phyloP scores from a whole-genome alignment of 64 coral and sea anemone species.

The Acropora yongei region DNA sequence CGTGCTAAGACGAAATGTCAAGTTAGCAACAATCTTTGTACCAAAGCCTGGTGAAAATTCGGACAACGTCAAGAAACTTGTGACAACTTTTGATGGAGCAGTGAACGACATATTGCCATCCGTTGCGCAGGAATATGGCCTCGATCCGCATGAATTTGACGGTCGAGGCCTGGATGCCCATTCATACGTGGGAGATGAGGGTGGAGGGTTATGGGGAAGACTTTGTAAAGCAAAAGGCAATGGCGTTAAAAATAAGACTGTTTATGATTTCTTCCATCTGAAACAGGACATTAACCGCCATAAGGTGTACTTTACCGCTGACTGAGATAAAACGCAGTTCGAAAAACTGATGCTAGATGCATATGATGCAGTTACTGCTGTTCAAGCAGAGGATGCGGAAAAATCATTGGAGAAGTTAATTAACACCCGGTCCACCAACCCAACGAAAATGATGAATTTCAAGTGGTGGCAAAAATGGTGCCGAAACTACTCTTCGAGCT shows the following conservation, averaged over 20 bases:
- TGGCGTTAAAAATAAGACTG: constrained; percentile 28
- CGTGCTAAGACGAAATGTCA: constrained; percentile 41
- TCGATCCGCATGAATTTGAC: neutral
- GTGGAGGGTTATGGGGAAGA: constrained; percentile 38
- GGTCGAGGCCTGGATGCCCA: constrained; percentile 31
- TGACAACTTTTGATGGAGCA: constrained; percentile 21
- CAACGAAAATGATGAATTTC: constrained; percentile 56
- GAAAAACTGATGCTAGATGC: constrained; percentile 19
- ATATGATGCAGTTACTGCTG: neutral
- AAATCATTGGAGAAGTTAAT: constrained; percentile 43
- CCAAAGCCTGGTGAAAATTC: constrained; percentile 27
- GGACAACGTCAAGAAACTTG: neutral
- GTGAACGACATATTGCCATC: constrained; percentile 3
- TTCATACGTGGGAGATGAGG: constrained; percentile 48
- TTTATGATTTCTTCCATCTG: no score
- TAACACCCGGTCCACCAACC: constrained; percentile 31
- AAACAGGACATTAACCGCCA: constrained; percentile 51
- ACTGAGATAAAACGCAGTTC: neutral
- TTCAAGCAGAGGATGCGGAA: constrained; percentile 17
- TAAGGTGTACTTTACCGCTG: neutral
- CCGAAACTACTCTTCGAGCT: neutral
- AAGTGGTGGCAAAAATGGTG: constrained; percentile 45
- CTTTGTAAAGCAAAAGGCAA: constrained; percentile 46
- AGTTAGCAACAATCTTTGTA: constrained; percentile 40
- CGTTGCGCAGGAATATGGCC: constrained; percentile 10